Conservation (phyloP, 2,113 vertebrate species). For the Dasyprocta punctata region DNA sequence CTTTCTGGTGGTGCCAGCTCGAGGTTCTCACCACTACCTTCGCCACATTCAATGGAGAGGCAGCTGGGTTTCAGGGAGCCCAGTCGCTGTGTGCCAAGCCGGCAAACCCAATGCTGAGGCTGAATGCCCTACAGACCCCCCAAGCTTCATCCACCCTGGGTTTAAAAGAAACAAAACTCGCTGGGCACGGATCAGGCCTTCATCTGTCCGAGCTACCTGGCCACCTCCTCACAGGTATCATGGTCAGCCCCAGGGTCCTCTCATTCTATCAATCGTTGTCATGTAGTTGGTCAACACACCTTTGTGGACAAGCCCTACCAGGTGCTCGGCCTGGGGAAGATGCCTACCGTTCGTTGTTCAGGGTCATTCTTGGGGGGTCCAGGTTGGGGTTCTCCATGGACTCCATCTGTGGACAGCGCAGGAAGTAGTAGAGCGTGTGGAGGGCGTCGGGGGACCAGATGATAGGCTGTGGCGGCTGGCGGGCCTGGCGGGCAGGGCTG, state of each 20-base stretch:
- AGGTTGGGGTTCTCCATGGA: conserved; percentile 99
- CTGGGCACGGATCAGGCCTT: background rate
- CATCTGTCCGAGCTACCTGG: background rate
- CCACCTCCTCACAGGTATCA: background rate
- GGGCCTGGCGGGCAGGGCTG: conserved; percentile 93
- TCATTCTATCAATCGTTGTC: background rate
- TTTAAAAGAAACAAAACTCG: background rate
- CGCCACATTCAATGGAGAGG: background rate
- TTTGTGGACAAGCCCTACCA: fast-evolving
- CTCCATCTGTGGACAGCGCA: conserved; percentile 99
- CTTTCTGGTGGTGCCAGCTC: background rate
- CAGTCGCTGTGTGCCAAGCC: fast-evolving
- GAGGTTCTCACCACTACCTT: background rate
- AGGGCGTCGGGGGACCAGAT: conserved; percentile 98
- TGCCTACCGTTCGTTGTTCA: conserved; percentile 96
- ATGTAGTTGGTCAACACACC: background rate
- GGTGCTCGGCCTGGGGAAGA: background rate
- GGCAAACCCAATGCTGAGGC: background rate
- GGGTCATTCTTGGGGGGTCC: conserved; percentile 96
- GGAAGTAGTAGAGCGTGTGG: conserved; percentile 99
- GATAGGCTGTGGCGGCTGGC: conserved; percentile 93
- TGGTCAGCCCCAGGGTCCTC: background rate
- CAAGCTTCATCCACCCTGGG: fast-evolving
- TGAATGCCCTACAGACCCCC: background rate
- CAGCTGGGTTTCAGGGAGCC: background rate